phyloP scores from a whole-genome alignment of 2,888 invertebrate genomes.

The Drosophila niveifrons region DNA sequence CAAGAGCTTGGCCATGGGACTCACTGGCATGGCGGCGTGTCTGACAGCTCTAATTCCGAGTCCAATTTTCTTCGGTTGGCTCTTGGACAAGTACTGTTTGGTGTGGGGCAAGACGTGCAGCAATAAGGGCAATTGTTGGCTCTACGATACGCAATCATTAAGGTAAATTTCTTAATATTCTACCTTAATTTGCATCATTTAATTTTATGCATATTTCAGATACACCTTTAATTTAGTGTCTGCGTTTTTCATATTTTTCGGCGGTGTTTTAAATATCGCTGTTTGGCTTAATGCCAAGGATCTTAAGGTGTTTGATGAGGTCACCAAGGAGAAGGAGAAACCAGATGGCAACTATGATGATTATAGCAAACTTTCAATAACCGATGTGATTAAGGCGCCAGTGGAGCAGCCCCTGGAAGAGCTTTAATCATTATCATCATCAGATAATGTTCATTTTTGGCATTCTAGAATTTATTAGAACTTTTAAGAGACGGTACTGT shows the following conservation, averaged over 20 bases:
- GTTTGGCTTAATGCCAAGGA: constrained; percentile 89
- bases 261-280: constrained; percentile 88
- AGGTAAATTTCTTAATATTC: constrained; percentile 86
- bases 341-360: constrained; percentile 1
- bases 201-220: constrained; percentile 7
- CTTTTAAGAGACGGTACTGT: constrained; percentile 1
- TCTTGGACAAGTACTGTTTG: constrained; percentile 88
- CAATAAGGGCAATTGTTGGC: constrained; percentile 90
- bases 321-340: constrained; percentile 80
- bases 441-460: not conserved
- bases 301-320: constrained; percentile 89
- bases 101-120: constrained; percentile 91
- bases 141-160: constrained; percentile 89
- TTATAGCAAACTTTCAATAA: constrained; percentile 6
- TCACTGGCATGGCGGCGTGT: constrained; percentile 88
- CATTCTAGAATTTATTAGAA: constrained; percentile 1
- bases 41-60: constrained; percentile 90
- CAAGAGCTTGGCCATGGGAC: constrained; percentile 89
- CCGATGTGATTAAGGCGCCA: constrained; percentile 3
- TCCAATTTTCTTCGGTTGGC: constrained; percentile 90
- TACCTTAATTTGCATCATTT: constrained; percentile 86
- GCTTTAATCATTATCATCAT: constrained; percentile 1
- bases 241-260: constrained; percentile 88
- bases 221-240: constrained; percentile 86
- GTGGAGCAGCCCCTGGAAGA: constrained; percentile 4